Percentiles rank a stretch among this genome's conserved stretches.
phyloP scores from a whole-genome alignment of 2,888 invertebrate genomes.

The Fissipunctia ypsillon region DNA sequence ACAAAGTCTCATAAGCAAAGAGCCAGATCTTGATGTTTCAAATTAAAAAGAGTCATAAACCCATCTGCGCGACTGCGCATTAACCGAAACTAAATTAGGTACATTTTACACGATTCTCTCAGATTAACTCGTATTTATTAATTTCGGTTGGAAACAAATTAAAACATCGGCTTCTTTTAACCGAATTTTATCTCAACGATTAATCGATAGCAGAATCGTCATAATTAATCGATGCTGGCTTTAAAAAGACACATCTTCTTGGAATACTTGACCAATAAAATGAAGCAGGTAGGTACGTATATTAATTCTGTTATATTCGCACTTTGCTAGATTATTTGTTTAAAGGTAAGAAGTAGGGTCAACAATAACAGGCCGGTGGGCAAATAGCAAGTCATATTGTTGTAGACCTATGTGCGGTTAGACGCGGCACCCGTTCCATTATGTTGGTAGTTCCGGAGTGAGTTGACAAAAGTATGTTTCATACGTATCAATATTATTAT shows the following conservation, averaged over 20 bases:
- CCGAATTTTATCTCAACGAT: slow-evolving; percentile 19
- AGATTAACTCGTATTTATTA: slow-evolving; percentile 5
- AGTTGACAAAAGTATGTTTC: too few species aligned
- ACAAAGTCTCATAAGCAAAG: background rate
- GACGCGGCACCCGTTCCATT: slow-evolving; percentile 66
- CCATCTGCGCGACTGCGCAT: background rate
- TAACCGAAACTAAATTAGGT: background rate
- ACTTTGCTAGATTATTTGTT: slow-evolving; percentile 81
- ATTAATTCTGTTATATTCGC: slow-evolving; percentile 81
- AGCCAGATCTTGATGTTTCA: background rate
- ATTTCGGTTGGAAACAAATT: slow-evolving; percentile 19
- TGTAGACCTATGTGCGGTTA: slow-evolving; percentile 70
- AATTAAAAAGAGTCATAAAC: background rate
- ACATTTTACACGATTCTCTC: background rate
- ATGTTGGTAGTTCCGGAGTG: background rate
- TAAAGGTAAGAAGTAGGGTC: slow-evolving; percentile 79
- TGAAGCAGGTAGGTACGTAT: slow-evolving; percentile 63
- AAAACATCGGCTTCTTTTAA: slow-evolving; percentile 34
- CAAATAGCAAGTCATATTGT: slow-evolving; percentile 88
- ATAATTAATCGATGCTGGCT: slow-evolving; percentile 45
- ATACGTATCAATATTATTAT: too few species aligned
- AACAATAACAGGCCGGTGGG: slow-evolving; percentile 78
- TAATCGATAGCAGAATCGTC: slow-evolving; percentile 31
- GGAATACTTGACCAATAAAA: slow-evolving; percentile 63
- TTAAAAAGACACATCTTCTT: slow-evolving; percentile 45